Evolutionary conservation across 1,140 invertebrate genomes (phyloP), one percentile per base, ranked within the genome.

Genomic region (Potamilus streckersoni): DNA sequence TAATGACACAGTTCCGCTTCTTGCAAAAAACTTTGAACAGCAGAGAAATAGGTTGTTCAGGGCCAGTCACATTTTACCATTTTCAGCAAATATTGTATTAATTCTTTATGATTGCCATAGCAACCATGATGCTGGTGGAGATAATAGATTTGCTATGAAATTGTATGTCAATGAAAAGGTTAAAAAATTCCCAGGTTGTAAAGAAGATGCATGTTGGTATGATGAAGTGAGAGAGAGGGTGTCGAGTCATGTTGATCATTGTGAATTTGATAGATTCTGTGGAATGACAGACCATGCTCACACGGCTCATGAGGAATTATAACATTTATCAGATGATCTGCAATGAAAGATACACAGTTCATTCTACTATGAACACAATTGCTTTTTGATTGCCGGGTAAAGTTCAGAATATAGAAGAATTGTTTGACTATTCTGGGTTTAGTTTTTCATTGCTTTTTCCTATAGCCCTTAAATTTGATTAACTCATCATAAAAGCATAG

Each of bases 11-110:
- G 69, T 86, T 62, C 92, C 91, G 65, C 90, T 97, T 17, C 92
- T 83, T 49, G 92, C 93, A 66, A 90, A 93, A 76, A 91, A 93
- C 69, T 93, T 92, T 83, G 80, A 90, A 12, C 12, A 84, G 49
- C 87, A 92, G 82, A 91, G 87, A 80, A 81, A 90, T 61, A 92
- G 96, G 70, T 85, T 90, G 63, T 98, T 96, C 94, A 93, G 92
- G 78, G 93, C 93, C 1, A 94, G 94, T 76, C 79, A 92, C 23
- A 96, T 97, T 81, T 94, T 95, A 85, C 91, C 93, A 19, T 97
- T 97, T 90, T 95, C 92, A 74, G 92, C 94, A 19, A 97, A 97
- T 88, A 86, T 97, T 74, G 95, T 94, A 67, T 94, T 97, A 85
- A 92, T 97, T 74, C 91, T 95, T 64, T 95, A 93, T 79, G 81